Conservation (phyloP, 64 coral and sea anemone genomes). For the Pocillopora verrucosa region DNA sequence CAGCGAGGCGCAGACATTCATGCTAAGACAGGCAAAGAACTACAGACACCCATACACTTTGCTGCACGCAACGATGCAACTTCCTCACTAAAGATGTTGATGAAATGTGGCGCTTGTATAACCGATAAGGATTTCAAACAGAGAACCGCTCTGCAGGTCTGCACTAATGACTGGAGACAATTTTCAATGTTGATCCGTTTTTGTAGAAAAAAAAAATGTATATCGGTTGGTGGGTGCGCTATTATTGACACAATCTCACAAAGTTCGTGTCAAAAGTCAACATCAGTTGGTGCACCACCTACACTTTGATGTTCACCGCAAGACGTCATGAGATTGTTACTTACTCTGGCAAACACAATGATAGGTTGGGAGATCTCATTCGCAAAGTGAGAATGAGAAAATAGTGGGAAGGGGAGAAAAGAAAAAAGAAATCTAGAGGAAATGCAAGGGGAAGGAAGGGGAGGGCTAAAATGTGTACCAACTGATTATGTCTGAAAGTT, state of each 20-base stretch:
- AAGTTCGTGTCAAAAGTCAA: too few species aligned
- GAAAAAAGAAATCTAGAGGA: background rate
- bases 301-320: too few species aligned
- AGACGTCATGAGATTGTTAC: too few species aligned
- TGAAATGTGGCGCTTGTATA: constrained; percentile 81
- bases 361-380: too few species aligned
- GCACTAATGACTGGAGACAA: background rate
- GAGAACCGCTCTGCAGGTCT: constrained; percentile 83
- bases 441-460: background rate
- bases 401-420: background rate
- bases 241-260: too few species aligned
- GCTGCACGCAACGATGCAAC: constrained; percentile 87
- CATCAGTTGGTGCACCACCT: too few species aligned
- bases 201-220: background rate
- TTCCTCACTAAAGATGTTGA: constrained; percentile 81
- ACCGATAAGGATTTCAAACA: constrained; percentile 83
- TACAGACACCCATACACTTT: constrained; percentile 91
- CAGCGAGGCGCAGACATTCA: constrained; percentile 83
- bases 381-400: background rate
- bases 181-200: background rate
- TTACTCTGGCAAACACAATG: too few species aligned
- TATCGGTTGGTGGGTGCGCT: too few species aligned
- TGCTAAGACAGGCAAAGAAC: constrained; percentile 70
- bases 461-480: too few species aligned
- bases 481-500: too few species aligned